Base-by-base conservation (phyloP, 2,113 vertebrate species). In the Albula glossodonta region DNA sequence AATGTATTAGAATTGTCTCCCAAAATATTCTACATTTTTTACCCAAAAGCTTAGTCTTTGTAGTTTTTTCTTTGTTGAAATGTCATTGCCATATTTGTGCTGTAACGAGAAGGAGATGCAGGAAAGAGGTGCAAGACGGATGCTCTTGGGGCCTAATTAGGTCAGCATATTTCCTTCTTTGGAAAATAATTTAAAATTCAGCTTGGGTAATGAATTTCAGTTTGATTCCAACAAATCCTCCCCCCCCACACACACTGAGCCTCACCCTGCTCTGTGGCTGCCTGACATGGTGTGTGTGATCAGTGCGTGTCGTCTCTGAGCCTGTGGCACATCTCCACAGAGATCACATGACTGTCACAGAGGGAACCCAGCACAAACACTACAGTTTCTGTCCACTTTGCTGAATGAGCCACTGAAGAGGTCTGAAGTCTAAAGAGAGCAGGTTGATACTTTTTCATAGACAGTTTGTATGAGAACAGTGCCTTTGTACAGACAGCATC, bases 121-220 rank as follows among this genome's bases (percentile, higher is more conserved):
- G 12, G 63, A 78, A 74, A 74, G 81, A 82, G 66, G 86, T 87
- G 83, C 87, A 89, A 41, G 84, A 87, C 87, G 86, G 88, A 85
- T 83, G 84, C 84, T 87, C 87, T 84, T 49, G 53, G 80, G 82
- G 80, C 88, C 80, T 89, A 92, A 91, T 92, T 91, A 90, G 90
- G 91, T 92, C 90, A 91, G 84, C 86, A 80, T 86, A 66, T 82
- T 84, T 87, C 82, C 84, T 81, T 50, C 88, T 85, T 86, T 83
- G 80, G 88, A 91, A 81, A 80, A 51, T 31, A 80, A 83, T 86
- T 31, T 77, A 78, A 83, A 83, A 86, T 86, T 86, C 51, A n/a
- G 60, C 78, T 57, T 81, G 50, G 74, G 13, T 83, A 78, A 86
- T 82, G 78, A 74, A 88, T 90, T 90, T 51, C 81, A 91, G 90